A percentile compares a stretch with the other conserved stretches of the same genome.
Conservation (phyloP, 1,140 invertebrate genomes). For the Dryas iulia region DNA sequence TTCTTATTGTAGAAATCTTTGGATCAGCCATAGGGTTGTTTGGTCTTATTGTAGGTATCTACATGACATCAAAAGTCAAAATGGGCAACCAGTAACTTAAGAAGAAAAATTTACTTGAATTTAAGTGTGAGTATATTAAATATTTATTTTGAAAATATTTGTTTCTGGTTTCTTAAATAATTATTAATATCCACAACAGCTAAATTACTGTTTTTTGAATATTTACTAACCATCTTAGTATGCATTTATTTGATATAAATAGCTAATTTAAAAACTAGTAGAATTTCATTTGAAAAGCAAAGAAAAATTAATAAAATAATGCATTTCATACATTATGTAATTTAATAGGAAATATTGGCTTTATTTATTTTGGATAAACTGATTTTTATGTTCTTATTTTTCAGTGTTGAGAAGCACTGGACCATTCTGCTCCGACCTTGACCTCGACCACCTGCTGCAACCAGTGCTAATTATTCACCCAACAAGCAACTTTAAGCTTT, state of each 20-base stretch:
- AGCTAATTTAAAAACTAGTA: too few relatives aligned
- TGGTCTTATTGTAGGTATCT: constrained; percentile 98
- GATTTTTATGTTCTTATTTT: constrained; percentile 38
- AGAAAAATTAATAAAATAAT: too few relatives aligned
- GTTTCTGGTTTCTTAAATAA: too few relatives aligned
- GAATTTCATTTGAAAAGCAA: too few relatives aligned
- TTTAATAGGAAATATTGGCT: too few relatives aligned
- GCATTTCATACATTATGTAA: too few relatives aligned
- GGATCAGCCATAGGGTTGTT: constrained; percentile 98
- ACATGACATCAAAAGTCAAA: constrained; percentile 88
- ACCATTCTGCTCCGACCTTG: constrained; percentile 46
- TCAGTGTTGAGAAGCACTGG: constrained; percentile 63
- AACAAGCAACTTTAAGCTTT: constrained; percentile 53
- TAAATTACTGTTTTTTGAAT: too few relatives aligned
- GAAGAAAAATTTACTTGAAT: constrained; percentile 54
- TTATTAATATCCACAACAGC: too few relatives aligned
- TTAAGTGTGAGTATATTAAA: constrained; percentile 69
- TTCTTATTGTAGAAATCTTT: constrained; percentile 99
- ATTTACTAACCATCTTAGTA: too few relatives aligned
- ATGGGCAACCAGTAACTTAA: constrained; percentile 80
- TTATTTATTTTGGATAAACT: too few relatives aligned
- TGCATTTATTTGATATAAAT: too few relatives aligned
- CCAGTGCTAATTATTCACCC: constrained; percentile 60
- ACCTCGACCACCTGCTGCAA: constrained; percentile 36
- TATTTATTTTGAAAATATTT: too few relatives aligned